phyloP scores from a whole-genome alignment of 2,797 vertebrate genomes.

The Kryptopterus vitreolus region DNA sequence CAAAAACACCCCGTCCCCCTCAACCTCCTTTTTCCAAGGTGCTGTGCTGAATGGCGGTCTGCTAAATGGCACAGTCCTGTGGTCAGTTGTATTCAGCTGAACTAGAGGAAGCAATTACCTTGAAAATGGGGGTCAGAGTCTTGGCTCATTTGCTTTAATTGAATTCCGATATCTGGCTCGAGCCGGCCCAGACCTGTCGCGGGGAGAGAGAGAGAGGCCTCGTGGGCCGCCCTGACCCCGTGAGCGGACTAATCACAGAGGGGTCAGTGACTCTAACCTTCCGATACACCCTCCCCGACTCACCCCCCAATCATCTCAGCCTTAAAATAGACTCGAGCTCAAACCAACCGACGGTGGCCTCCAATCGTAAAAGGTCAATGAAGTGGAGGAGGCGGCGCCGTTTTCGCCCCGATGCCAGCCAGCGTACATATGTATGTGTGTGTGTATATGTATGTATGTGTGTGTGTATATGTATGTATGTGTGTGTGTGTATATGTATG shows the following conservation, averaged over 20 bases:
- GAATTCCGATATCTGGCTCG: conserved; percentile 82
- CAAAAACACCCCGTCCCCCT: background rate
- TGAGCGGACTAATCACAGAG: conserved; percentile 65
- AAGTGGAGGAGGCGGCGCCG: background rate
- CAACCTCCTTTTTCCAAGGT: conserved; percentile 52
- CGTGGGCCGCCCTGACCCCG: conserved; percentile 62
- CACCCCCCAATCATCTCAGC: conserved; percentile 43
- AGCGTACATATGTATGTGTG: too few relatives aligned
- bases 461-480: too few relatives aligned
- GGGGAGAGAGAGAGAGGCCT: conserved; percentile 68
- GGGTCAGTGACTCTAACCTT: conserved; percentile 53
- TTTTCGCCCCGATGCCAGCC: too few relatives aligned
- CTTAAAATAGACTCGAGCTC: conserved; percentile 13
- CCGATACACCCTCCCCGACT: background rate
- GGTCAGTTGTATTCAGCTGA: conserved; percentile 63
- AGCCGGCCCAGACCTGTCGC: conserved; percentile 71
- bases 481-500: too few relatives aligned
- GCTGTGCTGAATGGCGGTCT: conserved; percentile 63
- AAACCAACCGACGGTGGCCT: conserved; percentile 16
- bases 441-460: too few relatives aligned
- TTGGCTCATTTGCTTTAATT: conserved; percentile 80
- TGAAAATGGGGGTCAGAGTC: conserved; percentile 79
- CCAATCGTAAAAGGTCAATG: conserved; percentile 7
- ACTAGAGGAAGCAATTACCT: conserved; percentile 82
- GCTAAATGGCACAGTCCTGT: conserved; percentile 68